Percentiles rank a stretch among this genome's conserved stretches.
These are phyloP conservation scores for Megaceryle alcyon DNA, from an alignment of 2,797 vertebrate species.

Conservation along the genomic window DNA sequence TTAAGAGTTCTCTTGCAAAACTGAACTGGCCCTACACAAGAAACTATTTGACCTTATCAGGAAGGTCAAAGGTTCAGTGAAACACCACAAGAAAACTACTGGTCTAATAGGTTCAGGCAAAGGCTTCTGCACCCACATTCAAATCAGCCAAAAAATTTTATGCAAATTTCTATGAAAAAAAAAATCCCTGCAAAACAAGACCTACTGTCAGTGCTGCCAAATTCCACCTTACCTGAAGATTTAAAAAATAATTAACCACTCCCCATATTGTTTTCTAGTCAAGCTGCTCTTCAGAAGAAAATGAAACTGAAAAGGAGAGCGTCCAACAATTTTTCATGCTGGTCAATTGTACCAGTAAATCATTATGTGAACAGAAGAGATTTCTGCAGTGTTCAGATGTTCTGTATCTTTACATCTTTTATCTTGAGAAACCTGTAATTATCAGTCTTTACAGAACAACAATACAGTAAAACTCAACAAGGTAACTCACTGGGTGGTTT, in stretches of 20 bases:
- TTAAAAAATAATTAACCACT: background rate
- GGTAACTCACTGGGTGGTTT: background rate
- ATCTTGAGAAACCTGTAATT: background rate
- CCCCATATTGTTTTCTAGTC: background rate
- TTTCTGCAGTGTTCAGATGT: background rate
- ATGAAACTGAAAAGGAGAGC: background rate
- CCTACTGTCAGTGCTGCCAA: background rate
- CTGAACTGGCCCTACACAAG: background rate
- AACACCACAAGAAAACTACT: background rate
- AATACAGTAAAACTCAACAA: background rate
- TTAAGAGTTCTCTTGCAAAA: background rate
- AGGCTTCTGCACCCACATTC: background rate
- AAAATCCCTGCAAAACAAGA: background rate
- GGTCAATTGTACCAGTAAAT: background rate
- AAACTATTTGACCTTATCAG: background rate
- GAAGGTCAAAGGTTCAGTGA: background rate
- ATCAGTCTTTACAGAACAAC: background rate
- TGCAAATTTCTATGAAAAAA: background rate
- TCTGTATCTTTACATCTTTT: background rate
- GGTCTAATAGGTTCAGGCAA: background rate
- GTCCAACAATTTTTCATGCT: background rate
- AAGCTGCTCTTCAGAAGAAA: background rate
- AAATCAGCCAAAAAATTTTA: background rate
- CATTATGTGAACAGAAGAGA: background rate
- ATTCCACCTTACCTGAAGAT: background rate